Percentiles rank a stretch among this genome's conserved stretches.
Conservation (phyloP, 1,140 invertebrate genomes). For the Yoshiicerus persimilis region DNA sequence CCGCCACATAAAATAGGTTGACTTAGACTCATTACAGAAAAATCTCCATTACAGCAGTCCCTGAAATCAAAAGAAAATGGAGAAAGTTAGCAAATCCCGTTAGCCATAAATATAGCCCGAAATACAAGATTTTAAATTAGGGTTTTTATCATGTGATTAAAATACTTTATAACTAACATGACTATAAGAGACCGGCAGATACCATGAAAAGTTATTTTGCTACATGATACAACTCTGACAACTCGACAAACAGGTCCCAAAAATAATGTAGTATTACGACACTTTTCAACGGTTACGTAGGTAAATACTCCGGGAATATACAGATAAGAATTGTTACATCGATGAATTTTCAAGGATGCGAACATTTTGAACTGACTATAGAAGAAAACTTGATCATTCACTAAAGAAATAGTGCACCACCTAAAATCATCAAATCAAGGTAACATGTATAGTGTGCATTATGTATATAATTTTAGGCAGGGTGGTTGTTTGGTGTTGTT, state of each 20-base stretch:
- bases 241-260: not conserved
- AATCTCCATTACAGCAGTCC: not conserved
- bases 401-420: not conserved
- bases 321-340: not conserved
- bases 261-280: not conserved
- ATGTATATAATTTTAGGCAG: too few species aligned
- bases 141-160: too few species aligned
- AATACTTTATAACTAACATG: not conserved
- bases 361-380: not conserved
- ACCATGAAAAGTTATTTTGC: not conserved
- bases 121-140: too few species aligned
- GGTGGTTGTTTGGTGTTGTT: too few species aligned
- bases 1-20: not conserved
- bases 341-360: not conserved
- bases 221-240: not conserved
- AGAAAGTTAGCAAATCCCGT: too few species aligned
- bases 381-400: not conserved
- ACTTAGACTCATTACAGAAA: not conserved
- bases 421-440: not conserved
- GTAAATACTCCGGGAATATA: not conserved
- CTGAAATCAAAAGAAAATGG: too few species aligned
- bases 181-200: not conserved
- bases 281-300: not conserved
- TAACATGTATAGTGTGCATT: too few species aligned
- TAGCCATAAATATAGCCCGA: too few species aligned